A percentile compares a stretch with the other conserved stretches of the same genome.
phyloP scores from a whole-genome alignment of 2,797 vertebrate genomes.

The Ispidina lecontei region DNA sequence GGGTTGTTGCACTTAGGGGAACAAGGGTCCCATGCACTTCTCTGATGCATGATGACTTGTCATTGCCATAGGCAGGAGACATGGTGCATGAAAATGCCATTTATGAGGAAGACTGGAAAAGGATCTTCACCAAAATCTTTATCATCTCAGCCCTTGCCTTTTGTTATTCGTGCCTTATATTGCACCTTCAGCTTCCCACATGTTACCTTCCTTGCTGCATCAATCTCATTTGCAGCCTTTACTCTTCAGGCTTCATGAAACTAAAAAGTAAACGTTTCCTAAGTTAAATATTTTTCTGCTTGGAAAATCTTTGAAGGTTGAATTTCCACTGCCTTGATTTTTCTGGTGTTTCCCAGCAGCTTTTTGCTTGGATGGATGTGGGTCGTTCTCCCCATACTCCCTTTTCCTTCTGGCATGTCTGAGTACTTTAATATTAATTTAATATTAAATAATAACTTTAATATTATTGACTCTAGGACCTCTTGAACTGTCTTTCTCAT shows the following conservation, averaged over 20 bases:
- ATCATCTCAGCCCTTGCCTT: background rate
- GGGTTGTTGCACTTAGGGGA: background rate
- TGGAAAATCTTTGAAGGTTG: background rate
- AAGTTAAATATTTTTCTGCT: background rate
- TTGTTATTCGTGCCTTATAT: accelerated
- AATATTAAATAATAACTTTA: too few relatives aligned
- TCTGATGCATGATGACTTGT: accelerated
- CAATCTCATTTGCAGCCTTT: background rate
- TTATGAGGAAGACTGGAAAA: background rate
- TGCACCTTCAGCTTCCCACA: background rate
- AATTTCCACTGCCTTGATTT: background rate
- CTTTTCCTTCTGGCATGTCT: background rate
- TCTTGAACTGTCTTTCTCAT: background rate
- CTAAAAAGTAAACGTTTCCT: background rate
- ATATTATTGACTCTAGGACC: background rate
- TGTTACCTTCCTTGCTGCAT: background rate
- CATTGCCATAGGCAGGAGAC: background rate
- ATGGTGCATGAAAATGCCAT: background rate
- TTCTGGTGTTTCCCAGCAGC: background rate
- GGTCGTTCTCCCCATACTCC: background rate
- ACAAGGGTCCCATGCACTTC: background rate
- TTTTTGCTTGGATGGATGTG: background rate
- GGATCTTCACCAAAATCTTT: background rate
- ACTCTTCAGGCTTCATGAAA: background rate
- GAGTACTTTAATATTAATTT: background rate